Evolutionary conservation across 2,888 invertebrate species (phyloP), one percentile per base, ranked within the genome.

Genomic region (Cephus rjabovi): DNA sequence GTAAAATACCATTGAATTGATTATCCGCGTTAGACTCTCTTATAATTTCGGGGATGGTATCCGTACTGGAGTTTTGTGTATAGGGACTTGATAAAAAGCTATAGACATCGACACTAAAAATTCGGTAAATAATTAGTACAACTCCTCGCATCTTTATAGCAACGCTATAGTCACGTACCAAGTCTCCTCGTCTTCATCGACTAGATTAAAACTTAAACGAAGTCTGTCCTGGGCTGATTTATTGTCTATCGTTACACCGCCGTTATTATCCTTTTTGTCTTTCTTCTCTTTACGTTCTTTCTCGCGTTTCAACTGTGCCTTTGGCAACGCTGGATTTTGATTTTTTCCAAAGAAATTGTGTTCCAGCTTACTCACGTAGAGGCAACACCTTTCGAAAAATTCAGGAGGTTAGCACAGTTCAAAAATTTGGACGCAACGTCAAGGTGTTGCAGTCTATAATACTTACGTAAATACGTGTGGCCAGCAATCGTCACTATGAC

Each of bases 401-500:
- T 31, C n/a, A 70, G 68, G 15, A 34, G 31, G 68, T 76, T 12
- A 70, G 70, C 23, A 23, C 23, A 9, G 23, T 23, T 9, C 2
- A 23, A 23, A 56, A 56, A 56, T 56, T 15, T 56, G 23, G 9
- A 56, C 9, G 9, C 9, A 56, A 56, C 40, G 23, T 2, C 23
- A 56, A 56, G 56, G 23, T 9, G 9, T 56, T 9, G 56, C 23
- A 56, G 56, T 56, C 9, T 3, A 6, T 40, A 40, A 9, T n/a
- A 78, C 88, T 85, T 86, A 93, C 87, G 96, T 95, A 90, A 99
- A 98, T 80, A 99, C 97, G 89, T 99, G 98, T 82, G 97, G 96
- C 99, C 99, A 99, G 87, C 98, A 98, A 83, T 97, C 97, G 31
- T 97, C 94, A 35, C 98, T 97, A 88, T 98, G 98, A 69, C 98